Percentiles rank a stretch among this genome's conserved stretches.
Evolutionary conservation across 2,113 vertebrate species (phyloP).

Genomic region (Muscicapa adusta): DNA sequence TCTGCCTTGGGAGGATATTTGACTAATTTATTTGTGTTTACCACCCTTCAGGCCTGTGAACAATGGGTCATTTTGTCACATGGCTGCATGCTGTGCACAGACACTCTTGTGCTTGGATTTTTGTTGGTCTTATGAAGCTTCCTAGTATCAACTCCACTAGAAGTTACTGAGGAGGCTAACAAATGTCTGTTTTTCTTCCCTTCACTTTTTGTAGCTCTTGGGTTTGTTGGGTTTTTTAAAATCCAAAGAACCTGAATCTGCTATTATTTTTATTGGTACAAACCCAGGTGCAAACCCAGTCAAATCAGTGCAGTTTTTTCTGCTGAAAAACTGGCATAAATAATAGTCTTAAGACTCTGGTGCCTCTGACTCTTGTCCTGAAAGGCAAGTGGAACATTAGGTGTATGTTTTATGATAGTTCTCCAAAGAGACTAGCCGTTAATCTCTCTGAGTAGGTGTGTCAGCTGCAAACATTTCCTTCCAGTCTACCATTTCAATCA

Average conservation of each 20-base stretch:
- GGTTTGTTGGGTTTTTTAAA: background rate
- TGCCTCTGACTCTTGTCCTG: constrained; percentile 60
- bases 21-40: background rate
- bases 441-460: constrained; percentile 70
- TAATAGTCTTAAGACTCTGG: background rate
- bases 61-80: fast-evolving
- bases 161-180: background rate
- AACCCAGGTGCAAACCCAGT: background rate
- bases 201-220: background rate
- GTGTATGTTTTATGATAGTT: constrained; percentile 62
- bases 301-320: background rate
- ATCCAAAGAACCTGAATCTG: background rate
- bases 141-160: background rate
- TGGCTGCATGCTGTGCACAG: background rate
- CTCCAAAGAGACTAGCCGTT: constrained; percentile 62
- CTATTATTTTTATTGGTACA: background rate
- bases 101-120: background rate
- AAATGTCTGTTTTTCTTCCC: background rate
- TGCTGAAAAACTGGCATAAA: constrained; percentile 7
- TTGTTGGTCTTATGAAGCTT: background rate
- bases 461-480: constrained; percentile 71
- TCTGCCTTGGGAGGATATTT: background rate
- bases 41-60: background rate
- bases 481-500: constrained; percentile 71
- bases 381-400: constrained; percentile 38